A percentile compares a stretch with the other conserved stretches of the same genome.
phyloP scores from a whole-genome alignment of 2,797 vertebrate species.

The Lemur catta region DNA sequence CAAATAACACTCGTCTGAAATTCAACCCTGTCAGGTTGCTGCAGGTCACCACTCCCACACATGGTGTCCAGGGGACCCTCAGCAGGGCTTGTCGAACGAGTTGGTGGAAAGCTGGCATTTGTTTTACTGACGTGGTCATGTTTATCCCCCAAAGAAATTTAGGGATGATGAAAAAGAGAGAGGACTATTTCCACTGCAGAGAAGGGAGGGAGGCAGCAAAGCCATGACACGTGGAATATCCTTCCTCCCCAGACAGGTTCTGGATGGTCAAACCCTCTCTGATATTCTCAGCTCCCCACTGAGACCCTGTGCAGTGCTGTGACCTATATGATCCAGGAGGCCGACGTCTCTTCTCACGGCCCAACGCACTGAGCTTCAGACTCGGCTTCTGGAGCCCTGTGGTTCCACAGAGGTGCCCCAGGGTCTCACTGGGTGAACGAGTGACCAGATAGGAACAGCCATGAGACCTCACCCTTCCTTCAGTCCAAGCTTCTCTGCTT shows the following conservation, averaged over 20 bases:
- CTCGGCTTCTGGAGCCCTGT: background rate
- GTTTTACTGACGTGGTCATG: background rate
- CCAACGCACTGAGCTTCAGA: background rate
- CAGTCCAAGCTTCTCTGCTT: background rate
- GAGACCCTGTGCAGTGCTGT: background rate
- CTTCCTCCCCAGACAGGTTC: background rate
- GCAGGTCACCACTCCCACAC: background rate
- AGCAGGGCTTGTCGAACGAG: background rate
- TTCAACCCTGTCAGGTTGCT: background rate
- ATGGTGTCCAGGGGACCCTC: background rate
- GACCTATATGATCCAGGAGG: background rate
- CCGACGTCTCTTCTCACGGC: background rate
- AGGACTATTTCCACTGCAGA: background rate
- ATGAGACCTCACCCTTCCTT: background rate
- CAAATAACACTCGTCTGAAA: background rate
- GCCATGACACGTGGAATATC: background rate
- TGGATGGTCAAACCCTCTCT: background rate
- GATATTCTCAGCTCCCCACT: background rate
- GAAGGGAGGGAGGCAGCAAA: background rate
- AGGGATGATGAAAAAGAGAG: background rate
- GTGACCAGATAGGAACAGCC: background rate
- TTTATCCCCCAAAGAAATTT: background rate
- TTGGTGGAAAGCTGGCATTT: background rate
- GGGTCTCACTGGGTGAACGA: background rate
- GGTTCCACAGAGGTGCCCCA: background rate